A percentile compares a stretch with the other conserved stretches of the same genome.
Evolutionary conservation across 2,888 invertebrate species (phyloP).

Genomic region (Siphlonurus alternatus): DNA sequence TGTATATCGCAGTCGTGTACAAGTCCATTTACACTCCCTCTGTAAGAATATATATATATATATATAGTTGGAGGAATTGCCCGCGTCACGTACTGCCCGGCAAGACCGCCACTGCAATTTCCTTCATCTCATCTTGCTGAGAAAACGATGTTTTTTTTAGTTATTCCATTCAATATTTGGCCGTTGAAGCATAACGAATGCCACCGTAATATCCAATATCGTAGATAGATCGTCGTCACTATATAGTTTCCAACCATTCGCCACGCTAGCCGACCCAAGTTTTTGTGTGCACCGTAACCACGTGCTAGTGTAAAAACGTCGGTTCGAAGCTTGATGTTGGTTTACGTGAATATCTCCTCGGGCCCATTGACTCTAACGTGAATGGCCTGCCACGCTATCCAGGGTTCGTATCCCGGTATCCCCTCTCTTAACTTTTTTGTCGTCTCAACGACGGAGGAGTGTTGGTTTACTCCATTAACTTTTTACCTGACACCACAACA

Average conservation of each 20-base stretch:
- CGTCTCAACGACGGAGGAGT: too few species aligned
- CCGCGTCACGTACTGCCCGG: too few species aligned
- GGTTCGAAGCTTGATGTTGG: not conserved
- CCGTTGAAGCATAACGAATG: not conserved
- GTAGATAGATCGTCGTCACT: too few species aligned
- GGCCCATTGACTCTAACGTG: not conserved
- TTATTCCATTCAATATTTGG: not conserved
- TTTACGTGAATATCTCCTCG: not conserved
- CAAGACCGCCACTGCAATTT: not conserved
- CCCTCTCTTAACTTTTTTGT: too few species aligned
- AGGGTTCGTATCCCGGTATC: not conserved
- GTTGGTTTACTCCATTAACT: too few species aligned
- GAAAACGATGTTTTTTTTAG: not conserved
- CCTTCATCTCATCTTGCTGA: not conserved
- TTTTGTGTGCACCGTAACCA: not conserved
- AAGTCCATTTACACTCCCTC: not conserved
- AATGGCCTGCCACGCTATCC: not conserved
- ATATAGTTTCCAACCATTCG: too few species aligned
- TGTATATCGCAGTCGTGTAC: not conserved
- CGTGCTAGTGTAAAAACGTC: not conserved
- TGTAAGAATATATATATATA: too few species aligned
- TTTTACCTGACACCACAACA: too few species aligned
- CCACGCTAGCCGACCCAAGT: not conserved
- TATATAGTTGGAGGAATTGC: too few species aligned
- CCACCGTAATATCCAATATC: not conserved